phyloP scores from a whole-genome alignment of 2,113 vertebrate genomes.

The Microtus richardsoni region DNA sequence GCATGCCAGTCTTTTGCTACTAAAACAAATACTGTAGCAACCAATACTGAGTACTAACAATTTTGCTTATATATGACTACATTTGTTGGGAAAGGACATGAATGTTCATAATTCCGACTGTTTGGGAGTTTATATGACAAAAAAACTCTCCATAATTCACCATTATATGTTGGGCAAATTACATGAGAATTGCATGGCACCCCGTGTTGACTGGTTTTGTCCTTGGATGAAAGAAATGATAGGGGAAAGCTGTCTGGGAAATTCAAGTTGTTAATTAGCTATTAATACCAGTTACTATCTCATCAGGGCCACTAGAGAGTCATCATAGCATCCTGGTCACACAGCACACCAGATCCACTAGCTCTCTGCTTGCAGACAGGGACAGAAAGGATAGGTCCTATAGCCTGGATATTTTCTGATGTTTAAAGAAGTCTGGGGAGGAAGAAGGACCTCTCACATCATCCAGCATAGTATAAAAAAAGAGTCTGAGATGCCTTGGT shows the following conservation, averaged over 20 bases:
- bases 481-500: neutral
- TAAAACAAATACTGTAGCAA: neutral
- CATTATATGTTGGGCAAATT: neutral
- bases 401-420: neutral
- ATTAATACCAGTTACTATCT: neutral
- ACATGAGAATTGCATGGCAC: neutral
- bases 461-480: neutral
- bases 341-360: neutral
- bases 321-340: neutral
- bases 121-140: neutral
- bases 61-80: neutral
- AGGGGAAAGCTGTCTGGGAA: neutral
- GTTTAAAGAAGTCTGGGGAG: neutral
- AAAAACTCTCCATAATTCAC: neutral
- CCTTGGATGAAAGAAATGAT: neutral
- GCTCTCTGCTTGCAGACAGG: neutral
- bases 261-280: neutral
- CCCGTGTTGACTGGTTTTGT: neutral
- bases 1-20: constrained; percentile 16
- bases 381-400: neutral
- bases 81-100: neutral
- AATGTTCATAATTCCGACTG: neutral
- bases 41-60: neutral
- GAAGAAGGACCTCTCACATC: neutral
- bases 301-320: neutral